A percentile compares a stretch with the other conserved stretches of the same genome.
Evolutionary conservation across 2,113 vertebrate species (phyloP).

Genomic region (Platysteira castanea): DNA sequence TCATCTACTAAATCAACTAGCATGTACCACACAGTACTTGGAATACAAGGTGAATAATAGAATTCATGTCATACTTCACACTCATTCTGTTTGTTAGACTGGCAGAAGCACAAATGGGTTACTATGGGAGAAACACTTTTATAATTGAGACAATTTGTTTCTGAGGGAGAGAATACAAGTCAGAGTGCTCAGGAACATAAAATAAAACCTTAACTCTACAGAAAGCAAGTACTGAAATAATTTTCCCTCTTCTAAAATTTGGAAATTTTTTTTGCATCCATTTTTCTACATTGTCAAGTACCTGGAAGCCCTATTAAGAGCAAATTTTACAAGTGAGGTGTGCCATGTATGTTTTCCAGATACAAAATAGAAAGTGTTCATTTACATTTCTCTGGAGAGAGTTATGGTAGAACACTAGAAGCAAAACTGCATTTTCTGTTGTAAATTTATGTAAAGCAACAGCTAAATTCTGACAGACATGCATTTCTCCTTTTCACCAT

Average conservation of each 20-base stretch:
- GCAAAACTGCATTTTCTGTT: background rate
- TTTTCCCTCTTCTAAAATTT: background rate
- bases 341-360: background rate
- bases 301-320: background rate
- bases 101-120: background rate
- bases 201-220: background rate
- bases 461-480: background rate
- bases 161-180: background rate
- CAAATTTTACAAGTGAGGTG: background rate
- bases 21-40: background rate
- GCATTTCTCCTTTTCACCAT: background rate
- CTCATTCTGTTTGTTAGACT: background rate
- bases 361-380: background rate
- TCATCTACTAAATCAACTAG: background rate
- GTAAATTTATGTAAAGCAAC: constrained; percentile 4
- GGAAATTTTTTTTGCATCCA: background rate
- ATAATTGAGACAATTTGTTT: background rate
- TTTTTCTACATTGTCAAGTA: background rate
- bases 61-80: background rate
- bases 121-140: background rate
- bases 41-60: background rate
- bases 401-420: background rate
- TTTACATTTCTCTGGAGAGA: background rate
- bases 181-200: background rate
- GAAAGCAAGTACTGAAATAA: background rate